Percentiles rank a stretch among this genome's conserved stretches.
phyloP scores from a whole-genome alignment of 2,797 vertebrate species.

The Coracias cyanogaster region DNA sequence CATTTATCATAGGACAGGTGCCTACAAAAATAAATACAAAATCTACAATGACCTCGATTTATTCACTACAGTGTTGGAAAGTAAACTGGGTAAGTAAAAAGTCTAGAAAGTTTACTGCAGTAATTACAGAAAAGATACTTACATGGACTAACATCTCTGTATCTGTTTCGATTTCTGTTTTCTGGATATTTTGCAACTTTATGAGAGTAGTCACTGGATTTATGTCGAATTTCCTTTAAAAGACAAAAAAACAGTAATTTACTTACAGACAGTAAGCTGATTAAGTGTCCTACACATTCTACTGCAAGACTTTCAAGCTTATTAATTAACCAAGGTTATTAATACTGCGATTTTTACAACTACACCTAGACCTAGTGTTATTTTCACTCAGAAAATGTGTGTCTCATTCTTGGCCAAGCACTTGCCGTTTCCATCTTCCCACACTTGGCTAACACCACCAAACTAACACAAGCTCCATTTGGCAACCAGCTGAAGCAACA shows the following conservation, averaged over 20 bases:
- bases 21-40: not conserved
- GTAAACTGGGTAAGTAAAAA: not conserved
- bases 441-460: not conserved
- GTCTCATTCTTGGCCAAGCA: not conserved
- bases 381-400: accelerated
- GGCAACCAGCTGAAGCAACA: not conserved
- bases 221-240: conserved; percentile 93
- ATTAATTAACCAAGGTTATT: not conserved
- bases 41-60: not conserved
- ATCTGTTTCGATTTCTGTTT: conserved; percentile 96
- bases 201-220: conserved; percentile 92
- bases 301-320: not conserved
- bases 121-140: conserved; percentile 75
- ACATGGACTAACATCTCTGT: conserved; percentile 99
- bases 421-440: not conserved
- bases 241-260: conserved; percentile 62
- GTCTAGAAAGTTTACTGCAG: not conserved
- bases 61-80: not conserved
- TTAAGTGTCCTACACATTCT: not conserved
- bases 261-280: conserved; percentile 27
- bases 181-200: conserved; percentile 95
- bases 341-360: not conserved
- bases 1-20: not conserved
- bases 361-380: not conserved
- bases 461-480: not conserved